Conservation (phyloP, 1,140 invertebrate species). For the Calosoma granatense region DNA sequence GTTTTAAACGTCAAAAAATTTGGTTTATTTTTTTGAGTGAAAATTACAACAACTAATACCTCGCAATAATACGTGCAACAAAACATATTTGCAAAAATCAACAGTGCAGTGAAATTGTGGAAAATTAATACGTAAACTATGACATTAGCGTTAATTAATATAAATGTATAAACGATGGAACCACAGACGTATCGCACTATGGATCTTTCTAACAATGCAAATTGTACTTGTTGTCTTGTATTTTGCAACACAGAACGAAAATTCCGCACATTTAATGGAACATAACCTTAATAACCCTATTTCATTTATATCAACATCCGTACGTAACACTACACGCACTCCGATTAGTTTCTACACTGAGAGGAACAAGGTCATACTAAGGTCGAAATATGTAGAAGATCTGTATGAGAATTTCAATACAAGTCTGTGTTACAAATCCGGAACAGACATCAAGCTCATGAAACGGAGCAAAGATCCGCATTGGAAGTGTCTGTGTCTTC, state of each 20-base stretch:
- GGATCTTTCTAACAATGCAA: constrained; percentile 15
- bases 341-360: constrained; percentile 31
- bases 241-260: not conserved
- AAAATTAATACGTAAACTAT: not conserved
- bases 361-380: constrained; percentile 30
- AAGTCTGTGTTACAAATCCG: constrained; percentile 43
- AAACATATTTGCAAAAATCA: too few species aligned
- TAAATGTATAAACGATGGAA: constrained; percentile 6
- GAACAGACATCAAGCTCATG: constrained; percentile 39
- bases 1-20: not conserved
- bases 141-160: not conserved
- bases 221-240: not conserved
- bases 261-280: not conserved
- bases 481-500: constrained; percentile 43
- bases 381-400: constrained; percentile 31
- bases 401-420: constrained; percentile 39
- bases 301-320: constrained; percentile 15
- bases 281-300: not conserved
- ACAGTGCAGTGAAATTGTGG: too few species aligned
- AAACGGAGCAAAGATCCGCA: constrained; percentile 24
- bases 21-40: too few species aligned
- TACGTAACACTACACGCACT: constrained; percentile 12
- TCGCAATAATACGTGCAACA: too few species aligned
- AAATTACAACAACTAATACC: too few species aligned
- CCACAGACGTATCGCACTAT: constrained; percentile 4